Conservation (phyloP, 2,797 vertebrate genomes). For the Hafferia zeledoni region DNA sequence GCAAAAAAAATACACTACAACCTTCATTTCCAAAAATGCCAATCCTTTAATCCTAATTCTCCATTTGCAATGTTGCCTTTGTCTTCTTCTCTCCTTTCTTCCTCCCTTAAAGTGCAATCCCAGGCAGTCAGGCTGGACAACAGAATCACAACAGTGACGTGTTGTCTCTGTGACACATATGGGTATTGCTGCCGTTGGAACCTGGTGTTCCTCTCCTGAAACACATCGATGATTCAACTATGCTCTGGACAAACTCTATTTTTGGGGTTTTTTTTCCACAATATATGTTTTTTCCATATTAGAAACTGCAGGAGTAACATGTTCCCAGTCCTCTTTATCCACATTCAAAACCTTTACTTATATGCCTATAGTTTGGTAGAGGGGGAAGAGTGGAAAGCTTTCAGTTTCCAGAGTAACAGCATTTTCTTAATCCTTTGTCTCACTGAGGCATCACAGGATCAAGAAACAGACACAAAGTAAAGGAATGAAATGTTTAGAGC, state of each 20-base stretch:
- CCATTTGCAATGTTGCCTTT: neutral
- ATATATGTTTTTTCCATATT: neutral
- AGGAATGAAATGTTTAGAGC: neutral
- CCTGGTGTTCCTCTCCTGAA: neutral
- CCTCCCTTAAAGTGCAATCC: neutral
- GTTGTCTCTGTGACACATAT: neutral
- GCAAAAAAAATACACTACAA: neutral
- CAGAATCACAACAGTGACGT: accelerated
- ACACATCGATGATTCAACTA: neutral
- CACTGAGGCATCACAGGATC: neutral
- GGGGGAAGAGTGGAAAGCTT: neutral
- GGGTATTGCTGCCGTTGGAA: neutral
- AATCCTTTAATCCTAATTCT: neutral
- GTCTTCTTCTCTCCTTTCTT: neutral
- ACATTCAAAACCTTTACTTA: neutral
- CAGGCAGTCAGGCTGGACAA: neutral
- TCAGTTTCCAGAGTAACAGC: neutral
- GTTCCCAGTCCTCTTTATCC: neutral
- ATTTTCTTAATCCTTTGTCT: neutral
- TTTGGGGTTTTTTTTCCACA: neutral
- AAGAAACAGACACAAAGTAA: neutral
- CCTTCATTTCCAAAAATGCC: neutral
- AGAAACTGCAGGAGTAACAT: neutral
- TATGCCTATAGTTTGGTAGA: neutral
- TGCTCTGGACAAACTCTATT: neutral